Conservation (phyloP, 2,113 vertebrate species). For the Podilymbus podiceps region DNA sequence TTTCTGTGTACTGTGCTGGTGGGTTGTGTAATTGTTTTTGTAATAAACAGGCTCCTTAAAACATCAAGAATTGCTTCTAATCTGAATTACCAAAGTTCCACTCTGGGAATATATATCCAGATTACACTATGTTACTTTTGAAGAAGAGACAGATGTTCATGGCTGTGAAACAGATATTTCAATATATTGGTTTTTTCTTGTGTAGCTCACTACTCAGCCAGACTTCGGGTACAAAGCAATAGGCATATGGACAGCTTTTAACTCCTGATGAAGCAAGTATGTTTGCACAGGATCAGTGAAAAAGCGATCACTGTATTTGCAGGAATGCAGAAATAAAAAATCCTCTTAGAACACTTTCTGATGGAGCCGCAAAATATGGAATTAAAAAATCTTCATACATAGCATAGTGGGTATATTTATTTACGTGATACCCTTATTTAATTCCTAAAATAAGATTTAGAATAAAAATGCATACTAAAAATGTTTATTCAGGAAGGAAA, state of each 20-base stretch:
- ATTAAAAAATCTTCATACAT: not conserved
- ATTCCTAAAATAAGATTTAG: not conserved
- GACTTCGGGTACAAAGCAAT: slow-evolving; percentile 35
- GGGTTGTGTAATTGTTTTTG: slow-evolving; percentile 63
- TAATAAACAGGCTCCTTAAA: slow-evolving; percentile 65
- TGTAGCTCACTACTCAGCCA: slow-evolving; percentile 46
- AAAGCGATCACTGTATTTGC: not conserved
- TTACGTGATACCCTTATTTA: not conserved
- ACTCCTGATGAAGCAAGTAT: slow-evolving; percentile 28
- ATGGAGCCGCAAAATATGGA: not conserved
- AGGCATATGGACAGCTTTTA: slow-evolving; percentile 59
- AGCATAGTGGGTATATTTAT: not conserved
- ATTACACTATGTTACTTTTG: slow-evolving; percentile 65
- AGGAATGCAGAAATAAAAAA: not conserved
- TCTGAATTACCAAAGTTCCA: slow-evolving; percentile 70
- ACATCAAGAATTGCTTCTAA: slow-evolving; percentile 70
- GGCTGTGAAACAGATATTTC: slow-evolving; percentile 69
- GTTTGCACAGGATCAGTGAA: slow-evolving; percentile 6
- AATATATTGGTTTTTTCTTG: slow-evolving; percentile 42
- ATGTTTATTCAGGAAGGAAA: not conserved
- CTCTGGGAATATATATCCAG: slow-evolving; percentile 73
- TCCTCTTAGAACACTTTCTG: not conserved
- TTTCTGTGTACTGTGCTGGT: slow-evolving; percentile 28
- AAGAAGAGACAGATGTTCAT: slow-evolving; percentile 69
- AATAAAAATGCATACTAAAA: not conserved